Conservation (phyloP, 2,888 invertebrate species). For the Drosophila anomelani region DNA sequence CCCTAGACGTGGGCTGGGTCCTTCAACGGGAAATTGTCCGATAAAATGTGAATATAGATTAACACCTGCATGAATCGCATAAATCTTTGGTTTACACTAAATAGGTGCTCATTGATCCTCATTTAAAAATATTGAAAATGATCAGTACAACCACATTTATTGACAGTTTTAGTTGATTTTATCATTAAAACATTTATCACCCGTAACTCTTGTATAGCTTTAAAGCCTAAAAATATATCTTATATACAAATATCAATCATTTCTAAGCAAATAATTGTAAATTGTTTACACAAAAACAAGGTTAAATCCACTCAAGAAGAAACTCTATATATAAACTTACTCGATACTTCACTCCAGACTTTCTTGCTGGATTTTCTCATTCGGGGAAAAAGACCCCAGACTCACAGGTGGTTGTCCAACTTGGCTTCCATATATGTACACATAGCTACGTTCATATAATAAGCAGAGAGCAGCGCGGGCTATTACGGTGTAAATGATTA, state of each 20-base stretch:
- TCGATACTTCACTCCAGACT: neutral
- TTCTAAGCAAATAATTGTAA: neutral
- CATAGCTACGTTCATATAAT: constrained; percentile 46
- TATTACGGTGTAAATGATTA: constrained; percentile 72
- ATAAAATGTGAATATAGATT: constrained; percentile 11
- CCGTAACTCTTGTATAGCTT: neutral
- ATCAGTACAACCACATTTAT: too few species aligned
- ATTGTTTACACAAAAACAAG: neutral
- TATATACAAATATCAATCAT: too few species aligned
- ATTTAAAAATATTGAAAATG: too few species aligned
- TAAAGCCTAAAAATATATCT: neutral
- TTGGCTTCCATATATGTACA: neutral
- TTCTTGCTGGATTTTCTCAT: neutral
- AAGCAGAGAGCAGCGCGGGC: constrained; percentile 35
- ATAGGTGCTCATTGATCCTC: too few species aligned
- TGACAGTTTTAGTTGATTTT: neutral
- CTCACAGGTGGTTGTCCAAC: constrained; percentile 22
- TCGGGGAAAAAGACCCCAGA: constrained; percentile 2
- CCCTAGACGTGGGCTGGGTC: constrained; percentile 3
- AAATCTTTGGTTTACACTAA: neutral
- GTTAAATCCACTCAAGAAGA: neutral
- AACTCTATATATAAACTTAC: neutral
- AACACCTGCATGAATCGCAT: constrained; percentile 2
- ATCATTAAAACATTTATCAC: neutral
- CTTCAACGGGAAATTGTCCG: constrained; percentile 11